Conservation (phyloP, 2,797 vertebrate genomes). For the Harpagifer antarcticus region DNA sequence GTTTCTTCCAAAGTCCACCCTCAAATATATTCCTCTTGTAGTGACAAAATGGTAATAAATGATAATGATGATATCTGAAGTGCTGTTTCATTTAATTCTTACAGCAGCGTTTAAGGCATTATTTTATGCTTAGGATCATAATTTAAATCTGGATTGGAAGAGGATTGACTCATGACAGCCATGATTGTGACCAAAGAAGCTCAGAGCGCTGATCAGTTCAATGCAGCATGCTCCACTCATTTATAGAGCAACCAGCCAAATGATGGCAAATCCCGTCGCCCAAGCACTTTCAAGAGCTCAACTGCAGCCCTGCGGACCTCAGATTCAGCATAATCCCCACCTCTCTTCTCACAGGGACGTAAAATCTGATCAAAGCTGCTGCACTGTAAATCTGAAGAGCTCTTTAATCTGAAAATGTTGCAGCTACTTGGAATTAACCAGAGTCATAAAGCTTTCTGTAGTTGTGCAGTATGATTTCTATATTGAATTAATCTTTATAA, state of each 20-base stretch:
- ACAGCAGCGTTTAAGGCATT: background rate
- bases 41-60: background rate
- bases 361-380: conserved; percentile 30
- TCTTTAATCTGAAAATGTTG: conserved; percentile 12
- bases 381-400: background rate
- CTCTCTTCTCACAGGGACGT: conserved; percentile 7
- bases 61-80: background rate
- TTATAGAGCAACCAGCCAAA: conserved; percentile 51
- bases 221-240: conserved; percentile 42
- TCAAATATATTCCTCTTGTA: background rate
- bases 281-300: conserved; percentile 50
- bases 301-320: conserved; percentile 41
- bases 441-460: background rate
- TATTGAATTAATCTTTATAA: background rate
- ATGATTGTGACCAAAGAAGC: conserved; percentile 44
- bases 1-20: background rate
- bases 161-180: conserved; percentile 16
- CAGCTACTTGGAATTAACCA: background rate
- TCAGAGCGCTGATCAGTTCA: conserved; percentile 54
- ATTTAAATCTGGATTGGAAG: conserved; percentile 34
- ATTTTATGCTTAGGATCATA: background rate
- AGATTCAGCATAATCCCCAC: conserved; percentile 55
- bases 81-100: background rate
- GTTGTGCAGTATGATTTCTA: background rate
- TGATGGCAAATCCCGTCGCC: conserved; percentile 52